Conservation (phyloP, 2,797 vertebrate species). For the Apodemus agrarius region DNA sequence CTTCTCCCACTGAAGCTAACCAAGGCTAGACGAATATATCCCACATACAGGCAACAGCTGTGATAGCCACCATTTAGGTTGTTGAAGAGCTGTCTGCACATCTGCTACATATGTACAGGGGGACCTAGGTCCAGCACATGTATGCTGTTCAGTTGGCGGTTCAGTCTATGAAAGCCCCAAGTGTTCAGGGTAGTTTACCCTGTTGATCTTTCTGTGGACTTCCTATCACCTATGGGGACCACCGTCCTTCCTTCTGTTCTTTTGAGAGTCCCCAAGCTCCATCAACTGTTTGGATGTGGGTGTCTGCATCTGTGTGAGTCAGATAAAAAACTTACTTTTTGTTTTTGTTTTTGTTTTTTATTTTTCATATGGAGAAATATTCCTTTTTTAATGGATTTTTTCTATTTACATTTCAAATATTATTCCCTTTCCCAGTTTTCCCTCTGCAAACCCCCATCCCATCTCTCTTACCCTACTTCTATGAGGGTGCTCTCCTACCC, state of each 20-base stretch:
- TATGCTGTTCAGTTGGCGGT: background rate
- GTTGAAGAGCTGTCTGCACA: no score
- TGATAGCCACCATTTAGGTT: background rate
- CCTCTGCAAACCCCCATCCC: no score
- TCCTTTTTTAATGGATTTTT: no score
- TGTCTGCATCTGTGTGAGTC: background rate
- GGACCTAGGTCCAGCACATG: background rate
- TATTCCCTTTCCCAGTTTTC: no score
- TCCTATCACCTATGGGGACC: fast-evolving
- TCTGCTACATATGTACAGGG: background rate
- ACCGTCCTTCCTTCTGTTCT: background rate
- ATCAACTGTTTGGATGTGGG: background rate
- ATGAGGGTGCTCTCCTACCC: no score
- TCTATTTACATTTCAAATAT: no score
- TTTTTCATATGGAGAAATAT: no score
- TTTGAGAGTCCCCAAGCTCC: background rate
- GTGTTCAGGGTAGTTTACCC: background rate
- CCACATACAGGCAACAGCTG: background rate
- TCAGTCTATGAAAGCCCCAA: background rate
- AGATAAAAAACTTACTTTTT: background rate
- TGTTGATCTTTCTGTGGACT: background rate
- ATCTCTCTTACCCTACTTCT: no score
- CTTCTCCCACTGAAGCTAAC: background rate
- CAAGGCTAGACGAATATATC: background rate
- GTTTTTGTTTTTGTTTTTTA: no score